A percentile compares a stretch with the other conserved stretches of the same genome.
phyloP scores from a whole-genome alignment of 2,888 invertebrate species.

The Philereme transversata region DNA sequence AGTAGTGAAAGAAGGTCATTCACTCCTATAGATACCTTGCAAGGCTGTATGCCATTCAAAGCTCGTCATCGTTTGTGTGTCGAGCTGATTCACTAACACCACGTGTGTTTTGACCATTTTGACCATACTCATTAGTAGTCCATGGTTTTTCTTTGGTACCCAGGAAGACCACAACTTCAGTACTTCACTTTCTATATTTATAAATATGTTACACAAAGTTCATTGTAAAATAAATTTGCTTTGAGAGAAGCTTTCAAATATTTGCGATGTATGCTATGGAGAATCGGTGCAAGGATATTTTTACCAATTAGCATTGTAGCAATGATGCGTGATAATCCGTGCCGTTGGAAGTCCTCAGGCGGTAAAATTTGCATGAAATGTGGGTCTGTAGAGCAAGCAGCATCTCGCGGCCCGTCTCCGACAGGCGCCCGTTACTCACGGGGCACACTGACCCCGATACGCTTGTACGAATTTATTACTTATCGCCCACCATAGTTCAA shows the following conservation, averaged over 20 bases:
- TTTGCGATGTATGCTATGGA: slow-evolving; percentile 4
- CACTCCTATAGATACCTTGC: slow-evolving; percentile 24
- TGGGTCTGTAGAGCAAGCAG: slow-evolving; percentile 57
- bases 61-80: slow-evolving; percentile 25
- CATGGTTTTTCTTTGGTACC: background rate
- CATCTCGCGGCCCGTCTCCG: slow-evolving; percentile 51
- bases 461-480: slow-evolving; percentile 55
- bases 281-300: slow-evolving; percentile 39
- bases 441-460: slow-evolving; percentile 74
- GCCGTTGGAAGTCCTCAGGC: slow-evolving; percentile 50
- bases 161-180: background rate
- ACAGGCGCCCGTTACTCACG: slow-evolving; percentile 68
- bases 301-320: slow-evolving; percentile 56
- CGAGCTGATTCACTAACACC: slow-evolving; percentile 32
- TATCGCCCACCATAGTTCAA: slow-evolving; percentile 46
- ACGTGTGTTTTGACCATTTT: slow-evolving; percentile 32
- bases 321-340: slow-evolving; percentile 48
- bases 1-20: slow-evolving; percentile 26
- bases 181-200: background rate
- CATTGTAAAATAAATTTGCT: background rate
- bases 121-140: background rate
- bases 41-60: slow-evolving; percentile 24
- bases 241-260: slow-evolving; percentile 9
- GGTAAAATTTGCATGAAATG: slow-evolving; percentile 56
- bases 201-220: background rate